These are phyloP conservation scores for Apantesis nais DNA, from an alignment of 2,888 invertebrate genomes.

Conservation along the genomic window DNA sequence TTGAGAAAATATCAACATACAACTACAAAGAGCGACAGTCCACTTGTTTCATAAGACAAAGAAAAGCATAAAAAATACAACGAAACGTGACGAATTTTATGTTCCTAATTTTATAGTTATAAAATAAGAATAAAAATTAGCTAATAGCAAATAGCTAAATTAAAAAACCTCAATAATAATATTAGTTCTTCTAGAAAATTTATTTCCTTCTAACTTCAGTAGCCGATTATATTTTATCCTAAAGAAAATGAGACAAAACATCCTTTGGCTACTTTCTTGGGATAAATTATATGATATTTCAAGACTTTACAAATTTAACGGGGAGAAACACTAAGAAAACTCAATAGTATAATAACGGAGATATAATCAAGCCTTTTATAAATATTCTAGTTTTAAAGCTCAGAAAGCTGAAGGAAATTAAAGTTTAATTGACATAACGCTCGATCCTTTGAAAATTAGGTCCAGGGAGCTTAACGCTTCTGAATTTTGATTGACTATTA, in stretches of 20 bases:
- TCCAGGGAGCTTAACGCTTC: conserved; percentile 8
- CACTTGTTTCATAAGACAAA: not conserved
- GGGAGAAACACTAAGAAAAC: not conserved
- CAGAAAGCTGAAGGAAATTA: not conserved
- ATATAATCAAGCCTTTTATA: not conserved
- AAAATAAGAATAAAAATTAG: no score
- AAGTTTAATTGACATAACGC: conserved; percentile 7
- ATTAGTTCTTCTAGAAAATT: not conserved
- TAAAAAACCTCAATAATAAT: no score
- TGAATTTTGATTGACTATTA: conserved; percentile 36
- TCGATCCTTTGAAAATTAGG: conserved; percentile 24
- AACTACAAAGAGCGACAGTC: not conserved
- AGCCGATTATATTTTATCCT: not conserved
- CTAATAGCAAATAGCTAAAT: no score
- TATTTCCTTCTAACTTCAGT: not conserved
- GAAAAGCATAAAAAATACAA: not conserved
- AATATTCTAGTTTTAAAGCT: not conserved
- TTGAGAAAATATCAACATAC: not conserved
- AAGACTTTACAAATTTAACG: not conserved
- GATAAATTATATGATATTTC: not conserved
- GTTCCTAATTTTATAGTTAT: no score
- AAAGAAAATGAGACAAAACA: not conserved
- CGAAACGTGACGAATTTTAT: not conserved
- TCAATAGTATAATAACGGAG: not conserved
- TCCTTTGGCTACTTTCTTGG: not conserved